phyloP scores from a whole-genome alignment of 1,140 invertebrate genomes.

The Melipona quadrifasciata region DNA sequence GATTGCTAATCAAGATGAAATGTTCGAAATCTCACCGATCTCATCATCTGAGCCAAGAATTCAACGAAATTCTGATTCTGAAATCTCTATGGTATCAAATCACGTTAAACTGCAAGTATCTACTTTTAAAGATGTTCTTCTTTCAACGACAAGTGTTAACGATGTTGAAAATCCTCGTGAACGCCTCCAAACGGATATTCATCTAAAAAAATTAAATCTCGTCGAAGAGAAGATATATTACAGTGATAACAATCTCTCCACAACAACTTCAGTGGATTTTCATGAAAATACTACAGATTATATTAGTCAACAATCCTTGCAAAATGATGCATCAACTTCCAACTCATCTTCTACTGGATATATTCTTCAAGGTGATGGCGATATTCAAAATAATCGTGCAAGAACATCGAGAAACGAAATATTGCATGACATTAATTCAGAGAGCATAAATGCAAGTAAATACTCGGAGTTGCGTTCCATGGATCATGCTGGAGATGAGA shows the following conservation, averaged over 20 bases:
- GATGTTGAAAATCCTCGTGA: not conserved
- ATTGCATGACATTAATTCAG: not conserved
- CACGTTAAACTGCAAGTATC: not conserved
- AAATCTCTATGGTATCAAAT: not conserved
- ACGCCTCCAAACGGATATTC: not conserved
- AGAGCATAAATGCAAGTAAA: not conserved
- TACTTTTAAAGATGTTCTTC: slow-evolving; percentile 16
- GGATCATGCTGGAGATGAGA: slow-evolving; percentile 57
- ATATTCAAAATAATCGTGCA: not conserved
- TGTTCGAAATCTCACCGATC: not conserved
- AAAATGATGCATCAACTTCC: not conserved
- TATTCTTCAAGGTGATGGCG: not conserved
- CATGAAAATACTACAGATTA: not conserved
- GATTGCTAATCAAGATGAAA: not conserved
- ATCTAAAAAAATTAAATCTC: slow-evolving; percentile 19
- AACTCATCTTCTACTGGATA: not conserved
- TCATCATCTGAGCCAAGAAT: not conserved
- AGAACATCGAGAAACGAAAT: not conserved
- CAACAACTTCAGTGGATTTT: not conserved
- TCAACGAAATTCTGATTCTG: not conserved
- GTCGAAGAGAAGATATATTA: not conserved
- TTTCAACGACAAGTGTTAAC: not conserved
- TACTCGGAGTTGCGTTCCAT: slow-evolving; percentile 53
- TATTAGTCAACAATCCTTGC: not conserved
- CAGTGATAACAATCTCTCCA: not conserved